A percentile compares a stretch with the other conserved stretches of the same genome.
phyloP scores from a whole-genome alignment of 2,888 invertebrate genomes.

The Lasioglossum villosulum region DNA sequence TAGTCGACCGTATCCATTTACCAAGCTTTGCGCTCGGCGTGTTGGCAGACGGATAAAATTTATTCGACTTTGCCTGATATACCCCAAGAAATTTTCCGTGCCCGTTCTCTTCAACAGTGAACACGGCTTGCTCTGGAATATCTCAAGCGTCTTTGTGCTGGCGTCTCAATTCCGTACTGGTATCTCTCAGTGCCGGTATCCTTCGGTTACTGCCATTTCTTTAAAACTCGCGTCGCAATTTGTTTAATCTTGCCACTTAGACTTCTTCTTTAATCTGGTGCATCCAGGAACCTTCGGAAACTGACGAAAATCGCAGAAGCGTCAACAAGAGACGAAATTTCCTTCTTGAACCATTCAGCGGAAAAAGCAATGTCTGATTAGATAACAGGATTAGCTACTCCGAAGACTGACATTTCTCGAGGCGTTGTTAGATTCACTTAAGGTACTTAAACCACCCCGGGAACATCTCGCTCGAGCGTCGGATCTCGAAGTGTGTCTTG shows the following conservation, averaged over 20 bases:
- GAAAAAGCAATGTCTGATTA: background rate
- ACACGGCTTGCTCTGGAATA: background rate
- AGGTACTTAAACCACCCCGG: background rate
- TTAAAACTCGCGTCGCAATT: background rate
- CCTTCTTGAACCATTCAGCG: background rate
- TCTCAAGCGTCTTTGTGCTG: background rate
- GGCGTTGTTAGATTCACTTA: background rate
- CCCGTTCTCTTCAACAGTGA: background rate
- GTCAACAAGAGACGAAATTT: background rate
- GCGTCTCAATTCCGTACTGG: background rate
- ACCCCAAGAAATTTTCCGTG: slow-evolving; percentile 2
- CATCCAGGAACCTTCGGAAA: background rate
- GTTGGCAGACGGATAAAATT: slow-evolving; percentile 5
- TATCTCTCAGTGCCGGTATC: no score
- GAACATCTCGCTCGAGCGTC: background rate
- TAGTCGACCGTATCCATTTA: slow-evolving; percentile 23
- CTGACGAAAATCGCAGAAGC: background rate
- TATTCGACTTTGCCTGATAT: background rate
- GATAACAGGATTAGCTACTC: background rate
- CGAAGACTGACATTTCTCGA: slow-evolving; percentile 2
- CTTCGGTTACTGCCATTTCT: background rate
- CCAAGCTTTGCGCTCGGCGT: background rate
- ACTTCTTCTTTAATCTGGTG: background rate
- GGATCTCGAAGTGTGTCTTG: background rate
- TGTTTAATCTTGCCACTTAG: background rate